phyloP scores from a whole-genome alignment of 2,888 invertebrate genomes.

The Lycocerus yunnanus region DNA sequence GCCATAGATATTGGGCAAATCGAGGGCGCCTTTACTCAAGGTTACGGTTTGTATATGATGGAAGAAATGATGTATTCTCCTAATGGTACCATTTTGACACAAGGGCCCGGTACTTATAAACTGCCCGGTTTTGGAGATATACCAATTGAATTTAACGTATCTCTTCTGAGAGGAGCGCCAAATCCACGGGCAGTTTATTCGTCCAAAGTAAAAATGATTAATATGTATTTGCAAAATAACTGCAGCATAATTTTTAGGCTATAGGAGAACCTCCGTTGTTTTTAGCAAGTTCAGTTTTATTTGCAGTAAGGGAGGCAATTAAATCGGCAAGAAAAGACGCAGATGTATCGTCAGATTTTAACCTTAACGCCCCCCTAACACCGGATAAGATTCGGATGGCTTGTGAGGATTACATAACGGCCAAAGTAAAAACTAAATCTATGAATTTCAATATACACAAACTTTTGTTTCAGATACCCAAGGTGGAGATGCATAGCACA shows the following conservation, averaged over 20 bases:
- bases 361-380: conserved; percentile 84
- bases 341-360: conserved; percentile 64
- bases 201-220: conserved; percentile 74
- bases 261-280: conserved; percentile 96
- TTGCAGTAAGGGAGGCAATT: conserved; percentile 89
- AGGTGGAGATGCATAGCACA: conserved; percentile 60
- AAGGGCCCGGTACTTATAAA: conserved; percentile 94
- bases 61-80: conserved; percentile 90
- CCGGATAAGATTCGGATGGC: conserved; percentile 87
- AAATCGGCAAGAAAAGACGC: conserved; percentile 75
- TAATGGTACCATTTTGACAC: conserved; percentile 77
- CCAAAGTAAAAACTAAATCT: conserved; percentile 61
- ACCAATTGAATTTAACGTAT: conserved; percentile 90
- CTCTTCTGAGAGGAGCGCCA: conserved; percentile 83
- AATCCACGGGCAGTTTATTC: conserved; percentile 93
- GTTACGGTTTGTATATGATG: conserved; percentile 88
- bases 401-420: conserved; percentile 82
- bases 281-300: conserved; percentile 84
- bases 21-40: conserved; percentile 95
- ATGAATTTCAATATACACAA: not conserved
- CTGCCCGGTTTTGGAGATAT: conserved; percentile 92
- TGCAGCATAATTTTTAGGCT: conserved; percentile 65
- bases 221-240: not conserved
- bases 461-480: conserved; percentile 31
- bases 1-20: conserved; percentile 97